phyloP scores from a whole-genome alignment of 2,797 vertebrate genomes.

The Novumbra hubbsi region DNA sequence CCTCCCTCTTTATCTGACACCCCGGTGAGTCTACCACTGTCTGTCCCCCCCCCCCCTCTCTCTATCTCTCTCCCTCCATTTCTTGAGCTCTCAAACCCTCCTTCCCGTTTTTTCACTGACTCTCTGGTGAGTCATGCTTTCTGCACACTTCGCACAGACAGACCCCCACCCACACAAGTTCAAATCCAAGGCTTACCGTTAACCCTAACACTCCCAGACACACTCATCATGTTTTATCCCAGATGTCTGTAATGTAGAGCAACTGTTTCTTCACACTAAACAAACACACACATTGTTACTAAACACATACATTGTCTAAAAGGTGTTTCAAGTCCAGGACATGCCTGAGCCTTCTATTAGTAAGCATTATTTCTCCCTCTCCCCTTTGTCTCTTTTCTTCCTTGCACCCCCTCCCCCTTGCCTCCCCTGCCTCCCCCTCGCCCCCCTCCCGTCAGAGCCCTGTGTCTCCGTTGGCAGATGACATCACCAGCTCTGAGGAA shows the following conservation, averaged over 20 bases:
- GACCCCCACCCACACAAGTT: neutral
- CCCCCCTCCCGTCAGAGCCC: conserved; percentile 67
- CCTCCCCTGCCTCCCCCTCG: neutral
- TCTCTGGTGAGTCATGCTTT: neutral
- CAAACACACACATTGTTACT: too few species aligned
- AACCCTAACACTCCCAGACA: neutral
- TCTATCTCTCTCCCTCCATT: neutral
- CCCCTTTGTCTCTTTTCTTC: neutral
- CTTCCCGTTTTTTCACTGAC: neutral
- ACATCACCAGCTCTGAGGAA: conserved; percentile 68
- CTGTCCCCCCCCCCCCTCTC: neutral
- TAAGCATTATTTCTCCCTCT: conserved; percentile 2
- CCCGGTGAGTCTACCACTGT: neutral
- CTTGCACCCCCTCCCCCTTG: conserved; percentile 18
- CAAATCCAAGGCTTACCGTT: neutral
- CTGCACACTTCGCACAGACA: neutral
- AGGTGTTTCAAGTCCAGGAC: too few species aligned
- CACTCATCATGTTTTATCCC: too few species aligned
- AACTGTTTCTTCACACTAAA: too few species aligned
- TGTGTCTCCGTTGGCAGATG: conserved; percentile 76
- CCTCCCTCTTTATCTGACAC: neutral
- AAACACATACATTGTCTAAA: too few species aligned
- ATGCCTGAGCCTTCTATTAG: neutral
- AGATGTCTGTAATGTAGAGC: too few species aligned
- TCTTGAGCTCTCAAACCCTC: neutral